Base-by-base conservation (phyloP, 2,113 vertebrate species). In the Macquaria ambigua region DNA sequence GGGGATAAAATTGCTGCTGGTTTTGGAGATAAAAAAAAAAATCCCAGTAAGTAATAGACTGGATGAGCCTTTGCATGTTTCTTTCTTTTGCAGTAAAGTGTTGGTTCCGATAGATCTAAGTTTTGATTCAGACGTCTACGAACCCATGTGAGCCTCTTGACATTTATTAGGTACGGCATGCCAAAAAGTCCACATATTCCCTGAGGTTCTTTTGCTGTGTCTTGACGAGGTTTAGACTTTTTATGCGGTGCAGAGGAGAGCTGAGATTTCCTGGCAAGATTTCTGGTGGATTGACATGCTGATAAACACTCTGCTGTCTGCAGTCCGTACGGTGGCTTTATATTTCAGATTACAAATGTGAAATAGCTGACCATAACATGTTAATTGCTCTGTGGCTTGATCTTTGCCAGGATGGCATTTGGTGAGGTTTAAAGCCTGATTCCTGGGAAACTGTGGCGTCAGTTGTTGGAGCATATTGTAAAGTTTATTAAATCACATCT, bases 201-300 rank as follows among this genome's bases (percentile, higher is more conserved):
- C 81, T 23, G 50, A 82, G 81, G 82, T 86, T 90, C 56, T 86
- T 83, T 79, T 77, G 63, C 79, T 86, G 39, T 63, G 76, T 78
- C 84, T 90, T 87, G 84, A 90, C 89, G 84, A 89, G 73, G 85
- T 87, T 87, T 83, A 81, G 63, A 78, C 66, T 79, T 85, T 81
- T 70, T 12, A 74, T 70, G 67, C 39, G 70, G 55, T 73, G 74
- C 61, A 69, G 81, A 72, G 18, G 58, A 88, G 82, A 78, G 9
- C 77, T 37, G 71, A 73, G 76, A 71, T 87, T 88, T 78, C 58
- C 43, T 53, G 72, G 11, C n/a, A 64, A 48, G 41, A 74, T 74
- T 80, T 69, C 58, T 62, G n/a, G 39, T 34, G 31, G 56, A 76
- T 56, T 67, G 66, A 28, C 74, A 66, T 68, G 37, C 56, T 59